A percentile compares a stretch with the other conserved stretches of the same genome.
Conservation (phyloP, 2,113 vertebrate species). For the Rhombomys opimus region DNA sequence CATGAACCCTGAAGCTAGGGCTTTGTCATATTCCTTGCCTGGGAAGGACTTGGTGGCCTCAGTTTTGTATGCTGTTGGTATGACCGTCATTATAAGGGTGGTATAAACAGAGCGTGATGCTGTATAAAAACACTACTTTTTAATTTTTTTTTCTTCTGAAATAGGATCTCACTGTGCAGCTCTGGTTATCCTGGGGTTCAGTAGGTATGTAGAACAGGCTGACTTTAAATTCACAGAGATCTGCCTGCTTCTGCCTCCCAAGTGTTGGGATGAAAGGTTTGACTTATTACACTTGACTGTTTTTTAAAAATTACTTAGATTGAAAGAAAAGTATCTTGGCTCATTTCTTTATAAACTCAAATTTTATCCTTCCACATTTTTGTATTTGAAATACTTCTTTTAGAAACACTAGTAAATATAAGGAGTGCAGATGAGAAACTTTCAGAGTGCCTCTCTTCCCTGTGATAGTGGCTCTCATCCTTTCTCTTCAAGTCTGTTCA, state of each 20-base stretch:
- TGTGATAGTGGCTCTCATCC: background rate
- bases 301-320: background rate
- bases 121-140: background rate
- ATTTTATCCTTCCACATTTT: background rate
- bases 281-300: background rate
- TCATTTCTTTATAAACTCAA: background rate
- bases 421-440: background rate
- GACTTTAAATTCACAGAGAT: background rate
- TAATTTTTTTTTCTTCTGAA: background rate
- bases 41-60: background rate
- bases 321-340: background rate
- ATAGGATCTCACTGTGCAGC: background rate
- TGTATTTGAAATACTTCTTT: background rate
- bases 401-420: background rate
- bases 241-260: background rate
- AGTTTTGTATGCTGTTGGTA: too few species aligned
- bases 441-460: background rate
- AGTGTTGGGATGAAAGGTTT: background rate
- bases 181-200: background rate
- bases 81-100: background rate
- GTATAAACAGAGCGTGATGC: background rate
- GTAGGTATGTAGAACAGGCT: background rate
- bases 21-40: background rate
- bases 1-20: background rate
- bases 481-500: background rate